Evolutionary conservation across 2,888 invertebrate species (phyloP).

Genomic region (Tenthredo livida): DNA sequence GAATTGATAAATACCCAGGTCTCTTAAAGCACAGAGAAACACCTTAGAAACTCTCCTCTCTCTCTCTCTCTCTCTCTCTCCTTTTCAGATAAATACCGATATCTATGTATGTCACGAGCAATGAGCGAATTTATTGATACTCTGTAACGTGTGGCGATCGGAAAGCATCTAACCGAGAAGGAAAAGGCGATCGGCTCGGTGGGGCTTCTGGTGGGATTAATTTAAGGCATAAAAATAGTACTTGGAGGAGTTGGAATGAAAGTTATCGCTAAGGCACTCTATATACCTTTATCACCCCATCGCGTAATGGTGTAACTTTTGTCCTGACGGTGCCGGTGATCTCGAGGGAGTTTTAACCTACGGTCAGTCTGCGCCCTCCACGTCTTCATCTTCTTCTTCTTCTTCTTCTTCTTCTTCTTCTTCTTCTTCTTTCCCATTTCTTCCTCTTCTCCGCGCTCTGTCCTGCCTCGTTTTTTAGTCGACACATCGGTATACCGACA

Average conservation of each 20-base stretch:
- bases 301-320: conserved; percentile 76
- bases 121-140: neutral
- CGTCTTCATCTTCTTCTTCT: neutral
- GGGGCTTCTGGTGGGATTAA: conserved; percentile 43
- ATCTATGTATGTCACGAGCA: neutral
- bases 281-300: conserved; percentile 68
- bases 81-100: conserved; percentile 10
- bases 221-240: conserved; percentile 45
- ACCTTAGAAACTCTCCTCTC: neutral
- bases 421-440: neutral
- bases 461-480: neutral
- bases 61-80: neutral
- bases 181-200: conserved; percentile 34
- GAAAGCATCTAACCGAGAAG: neutral
- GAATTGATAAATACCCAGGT: neutral
- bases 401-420: neutral
- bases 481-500: neutral
- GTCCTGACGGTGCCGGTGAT: conserved; percentile 59
- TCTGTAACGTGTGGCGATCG: neutral
- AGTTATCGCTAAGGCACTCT: conserved; percentile 44
- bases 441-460: neutral
- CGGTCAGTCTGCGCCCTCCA: conserved; percentile 37
- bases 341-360: conserved; percentile 50
- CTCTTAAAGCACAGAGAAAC: neutral
- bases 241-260: conserved; percentile 45